phyloP scores from a whole-genome alignment of 2,888 invertebrate species.

The Brenthis ino region DNA sequence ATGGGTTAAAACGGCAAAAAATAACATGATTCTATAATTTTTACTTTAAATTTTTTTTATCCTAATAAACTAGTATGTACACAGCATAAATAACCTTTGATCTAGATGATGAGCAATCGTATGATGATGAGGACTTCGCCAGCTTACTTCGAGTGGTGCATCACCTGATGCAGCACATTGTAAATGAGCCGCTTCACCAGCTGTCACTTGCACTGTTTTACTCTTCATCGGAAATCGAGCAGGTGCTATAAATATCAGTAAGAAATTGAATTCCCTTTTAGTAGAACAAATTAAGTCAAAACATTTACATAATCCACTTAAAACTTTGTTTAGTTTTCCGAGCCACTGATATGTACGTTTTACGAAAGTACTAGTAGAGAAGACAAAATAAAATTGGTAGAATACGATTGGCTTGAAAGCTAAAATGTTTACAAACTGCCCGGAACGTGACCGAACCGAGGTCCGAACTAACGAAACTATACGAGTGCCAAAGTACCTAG shows the following conservation, averaged over 20 bases:
- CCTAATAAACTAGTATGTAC: too few species aligned
- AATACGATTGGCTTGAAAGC: constrained; percentile 44
- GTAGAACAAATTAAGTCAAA: neutral
- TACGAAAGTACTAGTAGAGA: constrained; percentile 6
- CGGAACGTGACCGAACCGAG: constrained; percentile 42
- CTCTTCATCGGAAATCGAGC: constrained; percentile 92
- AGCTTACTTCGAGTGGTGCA: constrained; percentile 91
- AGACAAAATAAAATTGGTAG: constrained; percentile 32
- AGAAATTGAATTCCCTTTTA: neutral
- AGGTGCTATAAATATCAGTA: constrained; percentile 82
- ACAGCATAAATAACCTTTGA: constrained; percentile 75
- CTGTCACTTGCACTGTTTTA: constrained; percentile 91
- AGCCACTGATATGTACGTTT: constrained; percentile 2
- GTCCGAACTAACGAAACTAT: constrained; percentile 52
- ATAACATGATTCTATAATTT: too few species aligned
- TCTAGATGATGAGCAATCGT: constrained; percentile 86
- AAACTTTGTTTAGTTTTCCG: neutral
- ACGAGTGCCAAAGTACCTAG: constrained; percentile 51
- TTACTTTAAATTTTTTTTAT: too few species aligned
- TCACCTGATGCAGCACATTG: constrained; percentile 95
- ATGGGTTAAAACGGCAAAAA: neutral
- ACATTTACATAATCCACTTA: neutral
- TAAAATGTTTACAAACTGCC: constrained; percentile 70
- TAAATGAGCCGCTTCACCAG: constrained; percentile 91
- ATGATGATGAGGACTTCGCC: constrained; percentile 90